These are phyloP conservation scores for Shinisaurus crocodilurus DNA, from an alignment of 2,113 vertebrate species.

Conservation along the genomic window DNA sequence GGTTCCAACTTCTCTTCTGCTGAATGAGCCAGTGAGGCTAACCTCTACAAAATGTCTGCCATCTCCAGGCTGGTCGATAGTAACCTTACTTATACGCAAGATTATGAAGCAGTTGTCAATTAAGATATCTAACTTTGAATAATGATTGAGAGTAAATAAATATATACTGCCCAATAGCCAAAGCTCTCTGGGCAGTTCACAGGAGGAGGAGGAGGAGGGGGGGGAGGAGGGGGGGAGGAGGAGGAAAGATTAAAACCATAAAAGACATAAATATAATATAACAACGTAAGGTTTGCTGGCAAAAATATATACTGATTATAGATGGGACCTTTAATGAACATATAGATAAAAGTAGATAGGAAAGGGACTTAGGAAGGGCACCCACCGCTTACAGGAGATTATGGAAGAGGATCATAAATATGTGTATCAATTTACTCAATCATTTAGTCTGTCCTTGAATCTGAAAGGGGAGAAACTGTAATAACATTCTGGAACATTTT, in stretches of 20 bases:
- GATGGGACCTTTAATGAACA: background rate
- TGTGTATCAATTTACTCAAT: background rate
- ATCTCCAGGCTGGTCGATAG: background rate
- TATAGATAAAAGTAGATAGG: background rate
- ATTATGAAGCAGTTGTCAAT: background rate
- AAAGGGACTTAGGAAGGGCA: background rate
- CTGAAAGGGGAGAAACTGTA: background rate
- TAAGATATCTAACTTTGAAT: background rate
- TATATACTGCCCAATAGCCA: background rate
- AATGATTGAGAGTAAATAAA: background rate
- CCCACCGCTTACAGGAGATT: background rate
- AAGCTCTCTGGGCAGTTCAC: background rate
- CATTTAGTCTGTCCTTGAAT: background rate
- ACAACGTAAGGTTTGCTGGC: background rate
- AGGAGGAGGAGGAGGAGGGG: too few relatives aligned
- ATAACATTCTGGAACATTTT: background rate
- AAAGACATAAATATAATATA: background rate
- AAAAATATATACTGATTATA: background rate
- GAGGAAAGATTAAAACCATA: background rate
- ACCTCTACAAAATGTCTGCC: background rate
- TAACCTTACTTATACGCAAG: background rate
- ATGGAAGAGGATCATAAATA: background rate
- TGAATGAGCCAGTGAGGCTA: background rate
- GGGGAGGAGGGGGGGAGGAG: too few relatives aligned
- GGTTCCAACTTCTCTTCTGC: background rate